Conservation (phyloP, 2,888 invertebrate species). For the Drosophila paramelanica region DNA sequence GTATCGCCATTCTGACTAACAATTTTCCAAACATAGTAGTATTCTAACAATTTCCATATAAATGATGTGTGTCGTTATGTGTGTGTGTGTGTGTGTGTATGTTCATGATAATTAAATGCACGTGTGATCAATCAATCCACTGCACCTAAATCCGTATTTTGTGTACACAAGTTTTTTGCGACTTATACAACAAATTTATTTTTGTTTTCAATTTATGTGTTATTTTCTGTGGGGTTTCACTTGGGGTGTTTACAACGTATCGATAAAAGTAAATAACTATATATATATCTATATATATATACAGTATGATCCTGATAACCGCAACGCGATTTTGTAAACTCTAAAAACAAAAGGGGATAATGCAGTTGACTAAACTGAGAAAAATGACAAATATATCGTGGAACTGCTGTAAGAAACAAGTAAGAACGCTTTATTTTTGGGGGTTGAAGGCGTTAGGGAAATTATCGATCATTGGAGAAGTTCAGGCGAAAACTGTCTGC, state of each 20-base stretch:
- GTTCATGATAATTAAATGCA: slow-evolving; percentile 4
- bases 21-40: neutral
- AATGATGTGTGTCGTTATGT: neutral
- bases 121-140: neutral
- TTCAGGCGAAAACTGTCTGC: too few species aligned
- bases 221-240: neutral
- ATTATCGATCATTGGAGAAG: too few species aligned
- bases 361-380: too few species aligned
- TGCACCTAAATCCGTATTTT: neutral
- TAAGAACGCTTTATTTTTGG: too few species aligned
- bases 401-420: too few species aligned
- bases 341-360: too few species aligned
- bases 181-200: neutral
- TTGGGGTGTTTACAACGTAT: neutral
- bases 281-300: too few species aligned
- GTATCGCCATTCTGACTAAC: neutral
- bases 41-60: slow-evolving; percentile 5
- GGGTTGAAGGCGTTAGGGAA: too few species aligned
- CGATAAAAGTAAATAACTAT: neutral
- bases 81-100: neutral
- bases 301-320: too few species aligned
- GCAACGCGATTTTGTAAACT: too few species aligned
- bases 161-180: neutral
- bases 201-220: neutral
- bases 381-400: too few species aligned